Base-by-base conservation (phyloP, 1,140 invertebrate species). In the Drosophila cardini region DNA sequence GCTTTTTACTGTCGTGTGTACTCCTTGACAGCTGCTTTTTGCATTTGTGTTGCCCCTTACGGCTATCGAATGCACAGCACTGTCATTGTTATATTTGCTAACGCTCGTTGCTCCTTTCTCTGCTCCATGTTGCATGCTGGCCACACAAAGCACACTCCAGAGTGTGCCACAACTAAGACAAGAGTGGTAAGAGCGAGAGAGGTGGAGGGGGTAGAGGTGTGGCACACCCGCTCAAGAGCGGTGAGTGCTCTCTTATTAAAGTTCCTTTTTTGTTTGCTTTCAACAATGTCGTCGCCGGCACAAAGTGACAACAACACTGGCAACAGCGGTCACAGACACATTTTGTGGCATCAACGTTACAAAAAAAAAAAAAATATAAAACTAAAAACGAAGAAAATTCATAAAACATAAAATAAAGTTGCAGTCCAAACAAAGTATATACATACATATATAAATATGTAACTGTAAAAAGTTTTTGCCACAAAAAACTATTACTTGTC, bases 211-310 rank as follows among this genome's bases (percentile, higher is more conserved):
- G 13, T 26, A 10, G 16, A 40, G 10, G 21, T 46, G 26, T 15
- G 36, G 26, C 2, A 26, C 53, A 60, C 69, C 42, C 64, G n/a
- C 45, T 56, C 42, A 18, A 73, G 71, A 68, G 56, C 48, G 13
- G 38, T 58, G 64, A 79, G 80, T 60, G 83, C 83, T 87, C 78
- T 87, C 78, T 87, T 86, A 86, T 86, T 83, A 86, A 86, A 87
- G 80, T 82, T 82, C 72, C 72, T 87, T 87, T 86, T 87, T 86
- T 87, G 84, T 86, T 83, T 70, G 83, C 61, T 58, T 70, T 45
- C 65, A 68, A 87, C 83, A 86, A 86, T 87, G 83, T 78, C 78
- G 67, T 64, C 67, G 74, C 58, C 82, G 76, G 52, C 75, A 46
- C 72, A 57, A 69, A 85, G 77, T 74, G 80, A 63, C 81, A 68